Conservation (phyloP, 2,797 vertebrate species). For the Pantherophis vulpinus region DNA sequence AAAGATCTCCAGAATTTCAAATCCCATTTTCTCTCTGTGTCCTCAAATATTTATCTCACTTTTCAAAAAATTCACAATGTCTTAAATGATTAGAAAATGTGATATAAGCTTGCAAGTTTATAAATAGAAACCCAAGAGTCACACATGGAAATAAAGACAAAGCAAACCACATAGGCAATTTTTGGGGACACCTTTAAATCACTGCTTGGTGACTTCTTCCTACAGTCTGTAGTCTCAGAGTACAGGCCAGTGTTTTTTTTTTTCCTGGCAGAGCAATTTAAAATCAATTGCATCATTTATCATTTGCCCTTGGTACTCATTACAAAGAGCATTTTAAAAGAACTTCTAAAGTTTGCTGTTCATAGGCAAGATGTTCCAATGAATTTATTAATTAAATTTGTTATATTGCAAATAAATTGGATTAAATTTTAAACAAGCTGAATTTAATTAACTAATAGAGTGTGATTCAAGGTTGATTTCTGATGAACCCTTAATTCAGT, state of each 20-base stretch:
- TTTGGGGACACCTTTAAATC: background rate
- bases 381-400: slow-evolving; percentile 30
- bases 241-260: background rate
- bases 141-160: background rate
- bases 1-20: background rate
- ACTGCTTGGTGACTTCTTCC: background rate
- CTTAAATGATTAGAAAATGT: background rate
- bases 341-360: slow-evolving; percentile 4
- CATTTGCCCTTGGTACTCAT: background rate
- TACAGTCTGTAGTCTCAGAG: background rate
- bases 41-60: background rate
- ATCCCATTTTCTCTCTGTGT: background rate
- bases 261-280: background rate
- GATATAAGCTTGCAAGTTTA: background rate
- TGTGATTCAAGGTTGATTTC: background rate
- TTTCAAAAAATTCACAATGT: background rate
- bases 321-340: slow-evolving; percentile 13
- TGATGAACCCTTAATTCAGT: background rate
- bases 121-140: background rate
- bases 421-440: slow-evolving; percentile 22
- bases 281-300: background rate
- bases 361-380: background rate
- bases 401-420: slow-evolving; percentile 27
- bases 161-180: background rate
- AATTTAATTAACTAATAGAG: slow-evolving; percentile 15